A percentile compares a stretch with the other conserved stretches of the same genome.
Evolutionary conservation across 2,113 vertebrate genomes (phyloP).

Genomic region (Corydoras sp.): DNA sequence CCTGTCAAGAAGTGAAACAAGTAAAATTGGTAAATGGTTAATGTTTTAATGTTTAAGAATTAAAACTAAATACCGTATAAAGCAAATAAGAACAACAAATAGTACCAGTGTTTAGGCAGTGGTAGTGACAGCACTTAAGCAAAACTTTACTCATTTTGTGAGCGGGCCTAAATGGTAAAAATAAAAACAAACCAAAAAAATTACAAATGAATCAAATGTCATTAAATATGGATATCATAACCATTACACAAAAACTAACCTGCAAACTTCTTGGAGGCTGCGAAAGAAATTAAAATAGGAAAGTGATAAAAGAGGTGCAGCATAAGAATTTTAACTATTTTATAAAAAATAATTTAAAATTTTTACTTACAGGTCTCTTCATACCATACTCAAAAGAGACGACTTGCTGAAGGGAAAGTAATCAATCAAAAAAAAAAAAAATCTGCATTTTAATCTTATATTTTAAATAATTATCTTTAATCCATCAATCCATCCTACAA

Average conservation of each 20-base stretch:
- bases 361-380: slow-evolving; percentile 43
- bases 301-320: not conserved
- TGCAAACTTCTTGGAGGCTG: not conserved
- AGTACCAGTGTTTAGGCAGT: no score
- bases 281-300: not conserved
- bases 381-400: slow-evolving; percentile 48
- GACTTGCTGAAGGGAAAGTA: not conserved
- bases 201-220: not conserved
- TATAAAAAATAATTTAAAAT: no score
- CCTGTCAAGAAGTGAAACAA: no score
- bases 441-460: not conserved
- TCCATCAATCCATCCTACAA: not conserved
- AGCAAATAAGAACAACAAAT: no score
- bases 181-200: not conserved
- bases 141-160: not conserved
- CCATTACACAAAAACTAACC: not conserved
- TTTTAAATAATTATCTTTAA: not conserved
- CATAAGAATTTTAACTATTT: not conserved
- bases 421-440: slow-evolving; percentile 4
- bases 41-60: no score
- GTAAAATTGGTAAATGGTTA: no score
- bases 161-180: not conserved
- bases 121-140: not conserved
- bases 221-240: not conserved
- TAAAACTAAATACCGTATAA: no score